Percentiles rank a stretch among this genome's conserved stretches.
Conservation (phyloP, 2,797 vertebrate species). For the Typhlichthys subterraneus region DNA sequence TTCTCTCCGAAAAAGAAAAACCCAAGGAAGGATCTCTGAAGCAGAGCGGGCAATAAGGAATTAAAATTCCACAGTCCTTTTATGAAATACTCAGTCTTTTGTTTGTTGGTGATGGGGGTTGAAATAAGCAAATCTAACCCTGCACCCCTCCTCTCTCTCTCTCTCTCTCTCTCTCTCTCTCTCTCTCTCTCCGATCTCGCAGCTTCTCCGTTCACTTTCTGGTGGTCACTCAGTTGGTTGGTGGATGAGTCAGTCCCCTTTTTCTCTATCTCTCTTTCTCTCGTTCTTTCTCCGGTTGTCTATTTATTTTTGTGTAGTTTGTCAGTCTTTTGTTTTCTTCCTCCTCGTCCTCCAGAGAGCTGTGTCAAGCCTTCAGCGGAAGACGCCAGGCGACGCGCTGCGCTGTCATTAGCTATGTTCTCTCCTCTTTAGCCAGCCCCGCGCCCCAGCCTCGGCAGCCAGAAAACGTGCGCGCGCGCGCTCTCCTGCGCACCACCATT, state of each 20-base stretch:
- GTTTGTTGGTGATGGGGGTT: constrained; percentile 39
- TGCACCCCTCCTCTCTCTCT: neutral
- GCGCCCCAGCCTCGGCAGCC: constrained; percentile 63
- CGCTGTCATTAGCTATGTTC: constrained; percentile 77
- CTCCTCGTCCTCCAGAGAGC: constrained; percentile 30
- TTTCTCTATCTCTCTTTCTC: constrained; percentile 38
- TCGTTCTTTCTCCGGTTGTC: constrained; percentile 51
- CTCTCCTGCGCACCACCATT: constrained; percentile 57
- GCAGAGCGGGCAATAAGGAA: constrained; percentile 38
- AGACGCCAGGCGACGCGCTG: constrained; percentile 69
- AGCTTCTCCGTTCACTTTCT: constrained; percentile 77
- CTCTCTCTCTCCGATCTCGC: neutral
- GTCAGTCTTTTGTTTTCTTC: constrained; percentile 17
- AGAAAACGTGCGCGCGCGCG: constrained; percentile 55
- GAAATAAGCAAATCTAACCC: no score
- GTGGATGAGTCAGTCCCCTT: constrained; percentile 61
- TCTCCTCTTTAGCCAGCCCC: constrained; percentile 71
- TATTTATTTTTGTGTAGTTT: constrained; percentile 22
- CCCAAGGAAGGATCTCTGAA: constrained; percentile 35
- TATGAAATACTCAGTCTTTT: constrained; percentile 64
- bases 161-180: constrained; percentile 21
- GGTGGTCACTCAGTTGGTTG: constrained; percentile 65
- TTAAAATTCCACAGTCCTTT: constrained; percentile 74
- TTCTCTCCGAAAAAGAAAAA: constrained; percentile 42
- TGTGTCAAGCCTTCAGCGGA: constrained; percentile 42